These are phyloP conservation scores for Piscicola geometra DNA, from an alignment of 2,888 invertebrate species.

Conservation along the genomic window DNA sequence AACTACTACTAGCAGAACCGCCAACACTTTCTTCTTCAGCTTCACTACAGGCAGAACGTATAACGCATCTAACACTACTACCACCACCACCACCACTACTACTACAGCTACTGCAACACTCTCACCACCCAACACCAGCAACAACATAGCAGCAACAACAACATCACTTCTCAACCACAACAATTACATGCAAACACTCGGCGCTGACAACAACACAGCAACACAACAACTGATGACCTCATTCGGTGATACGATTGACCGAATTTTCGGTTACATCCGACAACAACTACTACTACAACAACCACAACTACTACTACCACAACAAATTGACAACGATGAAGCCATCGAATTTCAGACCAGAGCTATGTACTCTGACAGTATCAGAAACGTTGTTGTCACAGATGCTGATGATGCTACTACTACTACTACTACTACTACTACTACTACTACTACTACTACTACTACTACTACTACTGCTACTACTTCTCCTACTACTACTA, in stretches of 20 bases:
- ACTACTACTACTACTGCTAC: slow-evolving; percentile 22
- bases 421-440: slow-evolving; percentile 6
- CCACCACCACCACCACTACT: not conserved
- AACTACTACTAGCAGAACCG: not conserved
- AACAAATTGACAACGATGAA: not conserved
- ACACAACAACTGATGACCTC: not conserved
- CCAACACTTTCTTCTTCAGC: not conserved
- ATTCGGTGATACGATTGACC: not conserved
- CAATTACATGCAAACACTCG: not conserved
- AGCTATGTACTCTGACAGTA: not conserved
- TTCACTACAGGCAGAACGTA: not conserved
- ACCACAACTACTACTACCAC: not conserved
- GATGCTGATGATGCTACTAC: not conserved
- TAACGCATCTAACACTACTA: not conserved
- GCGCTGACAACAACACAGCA: not conserved
- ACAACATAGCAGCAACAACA: not conserved
- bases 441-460: slow-evolving; percentile 21
- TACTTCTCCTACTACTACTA: not conserved
- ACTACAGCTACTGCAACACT: slow-evolving; percentile 42
- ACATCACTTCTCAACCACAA: slow-evolving; percentile 14
- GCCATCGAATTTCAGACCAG: too few relatives aligned
- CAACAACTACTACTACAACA: not conserved
- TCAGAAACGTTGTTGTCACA: not conserved
- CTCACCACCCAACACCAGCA: not conserved
- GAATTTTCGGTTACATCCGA: too few relatives aligned